Evolutionary conservation across 2,888 invertebrate species (phyloP).

Genomic region (Rhagophthalmus giganteus): DNA sequence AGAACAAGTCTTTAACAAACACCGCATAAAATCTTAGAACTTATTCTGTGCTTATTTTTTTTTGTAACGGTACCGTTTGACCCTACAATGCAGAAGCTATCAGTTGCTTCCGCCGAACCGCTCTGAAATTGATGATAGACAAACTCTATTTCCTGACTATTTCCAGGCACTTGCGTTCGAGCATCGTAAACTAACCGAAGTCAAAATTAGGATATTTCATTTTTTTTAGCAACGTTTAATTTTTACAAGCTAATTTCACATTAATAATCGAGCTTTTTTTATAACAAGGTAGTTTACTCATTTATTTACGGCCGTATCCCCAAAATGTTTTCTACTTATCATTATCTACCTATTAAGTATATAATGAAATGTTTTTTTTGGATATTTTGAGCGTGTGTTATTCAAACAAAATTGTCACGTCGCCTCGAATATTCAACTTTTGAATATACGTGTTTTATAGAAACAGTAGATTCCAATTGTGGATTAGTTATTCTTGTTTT

Average conservation of each 20-base stretch:
- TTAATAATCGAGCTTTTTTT: not conserved
- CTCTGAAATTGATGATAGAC: conserved; percentile 41
- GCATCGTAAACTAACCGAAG: conserved; percentile 13
- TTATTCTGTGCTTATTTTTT: conserved; percentile 14
- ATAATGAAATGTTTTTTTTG: too few relatives aligned
- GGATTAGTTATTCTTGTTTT: conserved; percentile 26
- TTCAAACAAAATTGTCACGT: too few relatives aligned
- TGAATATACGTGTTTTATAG: too few relatives aligned
- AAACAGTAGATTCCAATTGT: not conserved
- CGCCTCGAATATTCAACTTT: too few relatives aligned
- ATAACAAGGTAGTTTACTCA: too few relatives aligned
- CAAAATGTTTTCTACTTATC: too few relatives aligned
- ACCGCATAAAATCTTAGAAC: conserved; percentile 4
- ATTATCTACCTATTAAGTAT: too few relatives aligned
- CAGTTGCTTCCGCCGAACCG: conserved; percentile 34
- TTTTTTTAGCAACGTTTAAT: too few relatives aligned
- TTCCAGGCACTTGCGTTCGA: conserved; percentile 39
- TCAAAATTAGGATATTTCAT: conserved; percentile 14
- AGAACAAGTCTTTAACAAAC: conserved; percentile 9
- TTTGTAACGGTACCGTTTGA: conserved; percentile 15
- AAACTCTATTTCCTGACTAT: conserved; percentile 47
- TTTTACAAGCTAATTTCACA: too few relatives aligned
- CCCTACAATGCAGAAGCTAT: conserved; percentile 15
- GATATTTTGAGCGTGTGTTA: too few relatives aligned
- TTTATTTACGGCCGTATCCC: too few relatives aligned